Base-by-base conservation (phyloP, 2,888 invertebrate genomes). In the Melangyna quadrimaculata region DNA sequence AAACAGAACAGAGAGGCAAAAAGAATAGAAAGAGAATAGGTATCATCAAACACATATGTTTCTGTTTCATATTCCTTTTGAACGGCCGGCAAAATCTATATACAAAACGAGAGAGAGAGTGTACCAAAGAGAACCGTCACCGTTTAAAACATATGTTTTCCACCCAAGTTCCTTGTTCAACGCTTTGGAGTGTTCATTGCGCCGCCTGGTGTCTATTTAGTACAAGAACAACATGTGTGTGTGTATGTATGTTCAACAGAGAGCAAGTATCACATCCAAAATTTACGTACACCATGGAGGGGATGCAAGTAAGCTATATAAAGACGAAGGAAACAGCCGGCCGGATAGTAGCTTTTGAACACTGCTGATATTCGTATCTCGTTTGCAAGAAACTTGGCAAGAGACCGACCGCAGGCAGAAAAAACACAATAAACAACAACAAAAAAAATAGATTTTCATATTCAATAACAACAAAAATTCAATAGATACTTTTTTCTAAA, bases 311-410 rank as follows among this genome's bases (percentile, higher is more conserved):
- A 78, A 69, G 69, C 81, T 86, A 86, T 86, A 86, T 81, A 91
- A 91, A 89, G 87, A 89, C 69, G 57, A 83, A 88, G 73, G 88
- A 88, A 88, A 89, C 88, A 88, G 90, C 91, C 91, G 91, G 92
- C 91, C 91, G 91, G 90, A 90, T 90, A 91, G 91, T 92, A 91
- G 91, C 91, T 90, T 91, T 90, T 90, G 89, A 91, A 90, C 90
- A 91, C 89, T 91, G 90, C 90, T 89, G 89, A 87, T 87, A 88
- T 88, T 89, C 88, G 88, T 88, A 78, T 88, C 87, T 87, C 87
- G 88, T 87, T 73, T 79, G 77, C 77, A 75, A 87, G 70, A 67
- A 81, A 82, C 72, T 78, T 70, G 73, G 69, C 78, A 79, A 73
- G 71, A 79, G 75, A 86, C 80, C 82, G 77, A 82, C 87, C 73